Base-by-base conservation (phyloP, 2,888 invertebrate species). In the Drosophila subquinaria region DNA sequence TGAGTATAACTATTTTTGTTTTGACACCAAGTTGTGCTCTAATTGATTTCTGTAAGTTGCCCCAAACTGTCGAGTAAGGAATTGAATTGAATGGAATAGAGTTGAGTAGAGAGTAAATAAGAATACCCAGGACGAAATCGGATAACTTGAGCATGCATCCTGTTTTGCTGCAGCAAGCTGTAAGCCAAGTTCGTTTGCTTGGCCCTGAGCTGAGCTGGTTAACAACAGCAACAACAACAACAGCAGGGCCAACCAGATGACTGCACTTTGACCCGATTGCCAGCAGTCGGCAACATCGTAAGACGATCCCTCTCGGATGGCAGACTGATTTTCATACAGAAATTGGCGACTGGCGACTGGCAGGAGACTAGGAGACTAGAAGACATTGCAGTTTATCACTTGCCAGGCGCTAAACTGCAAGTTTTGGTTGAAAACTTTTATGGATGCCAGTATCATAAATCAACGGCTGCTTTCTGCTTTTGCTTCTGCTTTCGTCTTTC, bases 341-440 rank as follows among this genome's bases (percentile, higher is more conserved):
- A 6, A 30, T 8, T 8, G 6, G 27, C 15, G 36, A 30, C 27
- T 8, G 27, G 35, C 36, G 36, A 30, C 61, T 61, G 57, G 27
- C 15, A 23, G 52, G 45, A 52, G 27, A 27, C 27, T 27, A 30
- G 30, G 30, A 30, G 62, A 53, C 47, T 60, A 6, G 43, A 51
- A 40, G 63, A 69, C 73, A 65, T 53, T 65, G 77, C 80, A 77
- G 85, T 80, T 84, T 84, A 77, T 82, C 82, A 74, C 82, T 70
- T 75, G 75, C 70, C 74, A 50, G 79, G 81, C 87, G 83, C 84
- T 81, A 81, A 85, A 83, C 82, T 82, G 81, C 79, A 76, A 76
- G 83, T 76, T 74, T 81, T 73, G 57, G 66, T 56, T 53, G 68
- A 65, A 79, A 87, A 81, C 80, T 84, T 87, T 86, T 53, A 59